Conservation (phyloP, 2,797 vertebrate species). For the Sternarchorhynchus goeldii region DNA sequence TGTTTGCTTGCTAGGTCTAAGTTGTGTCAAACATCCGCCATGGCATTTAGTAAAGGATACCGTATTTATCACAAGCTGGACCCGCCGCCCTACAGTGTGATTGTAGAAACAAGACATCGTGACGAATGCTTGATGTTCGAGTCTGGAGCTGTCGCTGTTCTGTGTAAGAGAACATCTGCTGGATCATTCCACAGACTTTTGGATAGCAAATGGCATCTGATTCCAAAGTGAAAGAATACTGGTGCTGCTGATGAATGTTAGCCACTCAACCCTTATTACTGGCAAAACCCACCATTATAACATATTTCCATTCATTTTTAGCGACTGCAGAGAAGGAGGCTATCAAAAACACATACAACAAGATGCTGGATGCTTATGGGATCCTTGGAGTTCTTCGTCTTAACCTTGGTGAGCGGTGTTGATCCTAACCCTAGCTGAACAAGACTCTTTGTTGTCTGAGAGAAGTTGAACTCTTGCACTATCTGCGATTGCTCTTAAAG, state of each 20-base stretch:
- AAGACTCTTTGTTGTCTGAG: not conserved
- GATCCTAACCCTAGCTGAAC: not conserved
- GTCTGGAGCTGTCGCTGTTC: slow-evolving; percentile 94
- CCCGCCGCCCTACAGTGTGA: slow-evolving; percentile 92
- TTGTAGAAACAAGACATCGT: slow-evolving; percentile 90
- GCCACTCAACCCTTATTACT: not conserved
- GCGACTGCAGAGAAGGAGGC: slow-evolving; percentile 96
- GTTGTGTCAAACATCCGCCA: slow-evolving; percentile 68
- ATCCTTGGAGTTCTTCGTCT: slow-evolving; percentile 93
- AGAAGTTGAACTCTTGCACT: not conserved
- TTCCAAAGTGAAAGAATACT: too few relatives aligned
- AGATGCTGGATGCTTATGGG: slow-evolving; percentile 95
- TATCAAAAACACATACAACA: slow-evolving; percentile 88
- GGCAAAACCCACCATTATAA: not conserved
- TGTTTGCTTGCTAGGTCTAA: slow-evolving; percentile 60
- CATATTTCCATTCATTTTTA: slow-evolving; percentile 54
- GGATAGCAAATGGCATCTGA: not conserved
- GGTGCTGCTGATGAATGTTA: not conserved
- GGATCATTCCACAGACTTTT: not conserved
- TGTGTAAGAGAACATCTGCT: slow-evolving; percentile 81
- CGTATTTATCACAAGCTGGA: slow-evolving; percentile 97
- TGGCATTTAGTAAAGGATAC: slow-evolving; percentile 99
- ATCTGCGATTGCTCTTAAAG: not conserved
- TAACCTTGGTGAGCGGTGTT: slow-evolving; percentile 87
- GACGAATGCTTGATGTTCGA: slow-evolving; percentile 98